phyloP scores from a whole-genome alignment of 2,113 vertebrate genomes.

The Proteles cristata region DNA sequence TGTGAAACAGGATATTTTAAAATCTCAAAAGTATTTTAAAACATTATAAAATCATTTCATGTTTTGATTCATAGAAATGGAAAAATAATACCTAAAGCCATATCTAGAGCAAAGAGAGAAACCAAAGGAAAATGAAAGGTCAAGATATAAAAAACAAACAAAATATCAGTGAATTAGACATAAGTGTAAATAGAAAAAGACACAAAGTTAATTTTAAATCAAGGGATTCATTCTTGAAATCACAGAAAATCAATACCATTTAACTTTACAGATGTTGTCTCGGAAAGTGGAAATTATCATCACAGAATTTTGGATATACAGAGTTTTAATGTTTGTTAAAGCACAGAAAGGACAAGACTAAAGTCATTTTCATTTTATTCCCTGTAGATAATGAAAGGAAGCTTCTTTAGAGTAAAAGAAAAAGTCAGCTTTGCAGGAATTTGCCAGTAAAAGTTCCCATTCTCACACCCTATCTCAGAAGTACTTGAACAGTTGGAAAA shows the following conservation, averaged over 20 bases:
- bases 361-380: not conserved
- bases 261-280: not conserved
- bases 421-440: not conserved
- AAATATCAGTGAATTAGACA: not conserved
- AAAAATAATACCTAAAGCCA: not conserved
- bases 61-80: not conserved
- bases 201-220: not conserved
- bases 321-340: not conserved
- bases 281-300: not conserved
- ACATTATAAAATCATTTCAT: not conserved
- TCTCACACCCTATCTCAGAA: not conserved
- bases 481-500: not conserved
- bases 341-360: not conserved
- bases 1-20: not conserved
- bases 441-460: not conserved
- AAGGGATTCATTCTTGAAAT: not conserved
- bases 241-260: not conserved
- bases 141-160: not conserved
- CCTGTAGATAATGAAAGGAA: not conserved
- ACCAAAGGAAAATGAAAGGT: not conserved
- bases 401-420: not conserved
- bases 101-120: not conserved
- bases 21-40: not conserved
- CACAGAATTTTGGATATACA: not conserved
- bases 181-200: not conserved